Base-by-base conservation (phyloP, 2,113 vertebrate species). In the Pomatorhinus ruficollis region DNA sequence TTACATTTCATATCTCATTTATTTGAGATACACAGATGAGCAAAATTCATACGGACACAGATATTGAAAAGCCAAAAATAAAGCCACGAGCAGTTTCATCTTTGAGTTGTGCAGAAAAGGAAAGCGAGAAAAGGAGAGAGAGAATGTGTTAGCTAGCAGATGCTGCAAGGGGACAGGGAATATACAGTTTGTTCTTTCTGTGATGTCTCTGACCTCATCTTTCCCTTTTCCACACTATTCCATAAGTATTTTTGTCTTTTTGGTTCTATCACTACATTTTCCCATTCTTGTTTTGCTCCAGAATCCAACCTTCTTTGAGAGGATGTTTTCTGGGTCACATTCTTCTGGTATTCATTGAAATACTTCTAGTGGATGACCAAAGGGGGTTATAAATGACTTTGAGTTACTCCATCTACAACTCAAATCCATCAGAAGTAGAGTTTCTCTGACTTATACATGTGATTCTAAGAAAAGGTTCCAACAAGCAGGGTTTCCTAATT, bases 1-100 rank as follows among this genome's bases (percentile, higher is more conserved):
- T 97, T 95, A 87, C 92, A 96, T 97, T 96, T 96, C 90, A 80
- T 93, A 92, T 95, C 95, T 93, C 92, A 95, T 94, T 97, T 77
- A 81, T 87, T 91, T 91, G 77, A 92, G 94, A 96, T 92, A 81
- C 79, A 95, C 87, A 96, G 92, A 92, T 90, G 92, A 97, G 90
- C 59, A 87, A 81, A 97, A 96, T 93, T 90, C 83, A 87, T 91
- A 80, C 0, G 72, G 86, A 95, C 95, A 78, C 79, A 95, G 96
- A 90, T 65, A 88, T 49, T 91, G 89, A 90, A 97, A 95, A 94
- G 93, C 94, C 97, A 95, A 96, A 96, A 96, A 96, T 96, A 97
- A 95, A 97, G 88, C 91, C 88, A 83, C 45, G 69, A 96, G 60
- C 71, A 68, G 90, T 81, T 94, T 90, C 79, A 80, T 96, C 95